These are phyloP conservation scores for Acanthisitta chloris DNA, from an alignment of 2,113 vertebrate species.

Conservation along the genomic window DNA sequence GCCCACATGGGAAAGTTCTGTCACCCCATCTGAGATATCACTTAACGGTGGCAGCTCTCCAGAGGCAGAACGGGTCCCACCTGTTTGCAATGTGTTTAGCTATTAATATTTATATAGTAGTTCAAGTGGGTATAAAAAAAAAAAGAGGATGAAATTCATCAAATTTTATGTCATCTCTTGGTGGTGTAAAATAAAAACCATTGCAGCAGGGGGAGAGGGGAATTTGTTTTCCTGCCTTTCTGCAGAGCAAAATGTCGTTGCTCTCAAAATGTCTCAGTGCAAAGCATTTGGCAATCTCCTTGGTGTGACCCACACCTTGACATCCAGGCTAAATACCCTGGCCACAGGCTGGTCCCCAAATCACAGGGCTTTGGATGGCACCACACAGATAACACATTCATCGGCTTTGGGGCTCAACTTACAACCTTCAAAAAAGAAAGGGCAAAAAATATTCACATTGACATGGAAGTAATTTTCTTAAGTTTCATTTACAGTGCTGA, in stretches of 20 bases:
- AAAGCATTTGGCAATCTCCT: constrained; percentile 32
- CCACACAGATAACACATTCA: neutral
- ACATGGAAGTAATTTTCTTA: neutral
- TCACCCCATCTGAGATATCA: constrained; percentile 83
- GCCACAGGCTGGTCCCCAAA: neutral
- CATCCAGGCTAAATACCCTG: constrained; percentile 20
- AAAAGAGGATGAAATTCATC: constrained; percentile 77
- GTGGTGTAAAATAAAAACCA: constrained; percentile 70
- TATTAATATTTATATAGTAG: constrained; percentile 86
- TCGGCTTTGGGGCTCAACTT: neutral
- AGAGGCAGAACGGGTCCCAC: constrained; percentile 83
- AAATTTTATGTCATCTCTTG: constrained; percentile 74
- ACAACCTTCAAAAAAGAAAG: neutral
- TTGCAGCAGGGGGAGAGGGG: constrained; percentile 18
- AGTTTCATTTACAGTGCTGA: neutral
- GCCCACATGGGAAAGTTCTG: constrained; percentile 81
- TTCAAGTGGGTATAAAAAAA: constrained; percentile 76
- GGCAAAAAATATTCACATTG: neutral
- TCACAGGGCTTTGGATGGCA: neutral
- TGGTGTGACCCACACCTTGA: constrained; percentile 31
- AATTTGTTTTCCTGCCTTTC: constrained; percentile 54
- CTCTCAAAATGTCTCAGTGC: neutral
- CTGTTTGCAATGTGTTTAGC: constrained; percentile 85
- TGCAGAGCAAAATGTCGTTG: neutral
- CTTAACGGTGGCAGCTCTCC: constrained; percentile 79